Evolutionary conservation across 2,113 vertebrate genomes (phyloP), one percentile per base, ranked within the genome.

Genomic region (Dasypus novemcinctus): DNA sequence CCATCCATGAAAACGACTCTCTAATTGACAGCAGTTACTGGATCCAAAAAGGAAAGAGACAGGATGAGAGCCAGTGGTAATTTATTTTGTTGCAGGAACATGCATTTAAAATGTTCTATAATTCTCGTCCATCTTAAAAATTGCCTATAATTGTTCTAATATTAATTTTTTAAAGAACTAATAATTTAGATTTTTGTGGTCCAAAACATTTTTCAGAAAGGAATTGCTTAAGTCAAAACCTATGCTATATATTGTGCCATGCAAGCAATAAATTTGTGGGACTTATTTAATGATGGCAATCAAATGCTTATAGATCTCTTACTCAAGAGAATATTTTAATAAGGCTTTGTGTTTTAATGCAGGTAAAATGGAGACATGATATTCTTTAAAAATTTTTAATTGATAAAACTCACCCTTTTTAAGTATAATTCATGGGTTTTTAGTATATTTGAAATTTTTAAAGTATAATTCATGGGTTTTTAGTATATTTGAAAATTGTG

Each of bases 21-120:
- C 92, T 95, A 74, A 80, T n/a, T 86, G 49, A 88, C n/a, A 94
- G 17, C 43, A 74, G 36, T 85, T 59, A 49, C 9, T 74, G 25
- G 29, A 84, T 95, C 36, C n/a, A 91, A 97, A 95, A 79, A 61
- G 23, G 38, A 90, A 84, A 94, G 84, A 92, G 27, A 63, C 18
- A 92, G 94, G 84, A 81, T 64, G 27, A 92, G 92, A 96, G 23
- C n/a, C 79, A 81, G 9, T 59, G n/a, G 14, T 94, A 43, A 88
- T 80, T 84, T 87, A 75, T 78, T 87, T 90, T 81, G 78, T 25
- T 76, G 33, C 29, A 96, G 72, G 25, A 76, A 74, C 10, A 36
- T 11, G 43, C 86, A 87, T 59, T 91, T 14, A 87, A 68, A 90
- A 82, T 94, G 84, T 97, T 88, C 64, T 87, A 81, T 85, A 69